These are phyloP conservation scores for Tetranychus urticae DNA, from an alignment of 1,140 invertebrate genomes.

Conservation along the genomic window DNA sequence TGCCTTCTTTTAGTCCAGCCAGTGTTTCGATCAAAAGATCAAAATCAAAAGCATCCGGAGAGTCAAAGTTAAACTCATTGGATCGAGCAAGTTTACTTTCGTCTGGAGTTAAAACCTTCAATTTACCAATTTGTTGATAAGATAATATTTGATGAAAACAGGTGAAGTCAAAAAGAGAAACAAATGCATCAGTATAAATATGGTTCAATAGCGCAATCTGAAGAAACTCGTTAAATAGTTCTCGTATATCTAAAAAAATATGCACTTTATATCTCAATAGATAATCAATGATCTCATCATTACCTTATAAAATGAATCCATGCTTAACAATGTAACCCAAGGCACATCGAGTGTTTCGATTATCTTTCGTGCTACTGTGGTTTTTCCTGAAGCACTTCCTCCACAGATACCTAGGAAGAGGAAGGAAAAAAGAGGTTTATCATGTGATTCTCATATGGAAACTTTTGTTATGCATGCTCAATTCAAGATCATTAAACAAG, in stretches of 20 bases:
- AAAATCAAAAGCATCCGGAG: conserved; percentile 97
- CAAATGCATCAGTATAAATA: too few species aligned
- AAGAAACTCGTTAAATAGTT: too few species aligned
- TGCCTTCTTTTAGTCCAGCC: conserved; percentile 69
- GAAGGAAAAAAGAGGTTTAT: background rate
- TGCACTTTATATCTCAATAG: too few species aligned
- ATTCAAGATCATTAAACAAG: too few species aligned
- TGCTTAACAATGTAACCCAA: conserved; percentile 92
- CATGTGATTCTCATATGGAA: too few species aligned
- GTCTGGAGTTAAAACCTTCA: conserved; percentile 65
- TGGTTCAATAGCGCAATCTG: too few species aligned
- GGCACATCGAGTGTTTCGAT: conserved; percentile 89
- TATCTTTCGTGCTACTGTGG: conserved; percentile 89
- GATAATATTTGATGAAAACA: too few species aligned
- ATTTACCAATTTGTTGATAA: too few species aligned
- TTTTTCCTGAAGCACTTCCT: conserved; percentile 94
- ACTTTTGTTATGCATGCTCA: too few species aligned
- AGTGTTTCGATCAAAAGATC: conserved; percentile 63
- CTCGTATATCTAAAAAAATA: too few species aligned
- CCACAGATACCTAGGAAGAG: conserved; percentile 64
- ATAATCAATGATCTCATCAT: too few species aligned
- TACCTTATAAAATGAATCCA: conserved; percentile 99
- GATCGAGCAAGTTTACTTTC: conserved; percentile 59
- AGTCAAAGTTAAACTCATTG: conserved; percentile 98
- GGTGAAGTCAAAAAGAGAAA: too few species aligned